Evolutionary conservation across 2,797 vertebrate genomes (phyloP).

Genomic region (Heteromormyrus szaboi): DNA sequence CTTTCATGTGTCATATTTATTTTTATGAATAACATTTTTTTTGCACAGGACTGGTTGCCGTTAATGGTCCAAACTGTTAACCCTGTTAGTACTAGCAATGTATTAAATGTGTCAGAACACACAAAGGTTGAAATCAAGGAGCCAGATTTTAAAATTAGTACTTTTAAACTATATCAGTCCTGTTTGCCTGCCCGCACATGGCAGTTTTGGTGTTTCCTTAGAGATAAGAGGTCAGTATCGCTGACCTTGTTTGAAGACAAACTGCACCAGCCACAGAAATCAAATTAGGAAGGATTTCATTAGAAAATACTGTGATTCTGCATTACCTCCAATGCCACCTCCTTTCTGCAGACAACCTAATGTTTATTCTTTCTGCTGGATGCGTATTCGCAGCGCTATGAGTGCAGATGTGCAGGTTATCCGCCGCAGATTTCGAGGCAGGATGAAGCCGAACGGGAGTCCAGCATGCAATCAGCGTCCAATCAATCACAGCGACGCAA

Average conservation of each 20-base stretch:
- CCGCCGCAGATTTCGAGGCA: background rate
- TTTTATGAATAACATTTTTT: constrained; percentile 35
- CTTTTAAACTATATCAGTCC: constrained; percentile 46
- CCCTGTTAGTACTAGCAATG: background rate
- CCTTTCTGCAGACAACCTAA: background rate
- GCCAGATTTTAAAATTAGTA: background rate
- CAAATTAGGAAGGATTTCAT: background rate
- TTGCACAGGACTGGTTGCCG: background rate
- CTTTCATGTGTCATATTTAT: constrained; percentile 49
- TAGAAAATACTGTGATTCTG: background rate
- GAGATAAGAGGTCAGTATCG: constrained; percentile 55
- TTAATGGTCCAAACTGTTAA: background rate
- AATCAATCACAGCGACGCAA: background rate
- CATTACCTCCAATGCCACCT: background rate
- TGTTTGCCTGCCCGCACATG: constrained; percentile 53
- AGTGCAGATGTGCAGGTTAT: background rate
- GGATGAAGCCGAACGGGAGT: background rate
- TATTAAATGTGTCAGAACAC: background rate
- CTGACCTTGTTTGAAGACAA: constrained; percentile 56
- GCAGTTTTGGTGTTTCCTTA: constrained; percentile 55
- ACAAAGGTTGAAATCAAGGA: background rate
- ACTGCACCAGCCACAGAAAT: constrained; percentile 37
- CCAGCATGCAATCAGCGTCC: background rate
- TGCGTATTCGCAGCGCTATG: background rate
- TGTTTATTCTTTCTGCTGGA: background rate